These are phyloP conservation scores for Dasyprocta punctata DNA, from an alignment of 2,113 vertebrate species.

Conservation along the genomic window DNA sequence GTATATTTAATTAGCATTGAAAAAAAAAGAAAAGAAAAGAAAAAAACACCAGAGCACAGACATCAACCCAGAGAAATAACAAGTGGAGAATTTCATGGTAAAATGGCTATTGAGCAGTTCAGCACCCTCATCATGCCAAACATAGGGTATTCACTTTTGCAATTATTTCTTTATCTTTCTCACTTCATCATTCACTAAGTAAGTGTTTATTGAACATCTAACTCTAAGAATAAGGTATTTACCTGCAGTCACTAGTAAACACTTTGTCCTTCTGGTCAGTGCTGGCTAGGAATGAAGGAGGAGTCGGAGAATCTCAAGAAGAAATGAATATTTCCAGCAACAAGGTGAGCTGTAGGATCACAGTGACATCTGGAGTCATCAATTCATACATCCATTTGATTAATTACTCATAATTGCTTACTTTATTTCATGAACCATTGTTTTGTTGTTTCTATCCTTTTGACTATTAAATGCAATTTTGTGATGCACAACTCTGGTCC, in stretches of 20 bases:
- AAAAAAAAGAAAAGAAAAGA: no score
- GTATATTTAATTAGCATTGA: slow-evolving; percentile 29
- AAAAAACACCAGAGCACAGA: neutral
- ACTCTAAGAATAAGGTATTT: neutral
- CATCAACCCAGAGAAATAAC: neutral
- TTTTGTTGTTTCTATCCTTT: neutral
- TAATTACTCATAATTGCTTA: neutral
- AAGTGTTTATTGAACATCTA: neutral
- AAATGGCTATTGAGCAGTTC: neutral
- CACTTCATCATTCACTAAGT: neutral
- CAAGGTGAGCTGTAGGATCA: neutral
- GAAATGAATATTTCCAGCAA: neutral
- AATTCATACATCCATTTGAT: neutral
- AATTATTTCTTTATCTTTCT: neutral
- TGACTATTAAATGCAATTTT: neutral
- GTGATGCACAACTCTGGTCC: neutral
- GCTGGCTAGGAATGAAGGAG: neutral
- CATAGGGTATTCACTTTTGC: neutral
- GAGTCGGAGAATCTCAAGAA: neutral
- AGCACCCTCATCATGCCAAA: neutral
- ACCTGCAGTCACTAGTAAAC: neutral
- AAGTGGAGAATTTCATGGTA: neutral
- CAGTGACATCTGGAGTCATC: neutral
- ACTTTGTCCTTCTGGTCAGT: neutral
- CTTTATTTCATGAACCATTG: neutral